phyloP scores from a whole-genome alignment of 2,888 invertebrate species.

The Horisme vitalbata region DNA sequence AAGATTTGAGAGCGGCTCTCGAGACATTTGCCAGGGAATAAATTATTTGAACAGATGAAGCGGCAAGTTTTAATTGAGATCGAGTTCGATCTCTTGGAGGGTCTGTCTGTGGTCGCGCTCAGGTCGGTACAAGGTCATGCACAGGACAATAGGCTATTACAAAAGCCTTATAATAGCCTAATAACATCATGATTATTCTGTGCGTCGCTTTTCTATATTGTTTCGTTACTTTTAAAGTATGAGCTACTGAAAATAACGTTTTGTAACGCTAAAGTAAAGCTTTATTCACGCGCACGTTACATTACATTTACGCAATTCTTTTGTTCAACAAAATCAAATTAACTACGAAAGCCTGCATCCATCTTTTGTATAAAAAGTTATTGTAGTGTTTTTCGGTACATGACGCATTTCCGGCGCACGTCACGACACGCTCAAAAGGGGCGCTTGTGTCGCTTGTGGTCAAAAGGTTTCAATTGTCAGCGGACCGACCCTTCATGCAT shows the following conservation, averaged over 20 bases:
- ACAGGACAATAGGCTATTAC: no score
- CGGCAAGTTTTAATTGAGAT: conserved; percentile 12
- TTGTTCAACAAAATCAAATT: conserved; percentile 2
- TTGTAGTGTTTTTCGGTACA: conserved; percentile 11
- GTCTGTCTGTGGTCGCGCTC: not conserved
- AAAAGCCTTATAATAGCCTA: no score
- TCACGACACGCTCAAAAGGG: conserved; percentile 19
- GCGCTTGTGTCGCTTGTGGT: conserved; percentile 24
- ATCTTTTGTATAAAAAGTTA: conserved; percentile 8
- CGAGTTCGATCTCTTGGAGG: not conserved
- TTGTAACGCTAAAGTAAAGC: no score
- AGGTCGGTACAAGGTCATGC: no score
- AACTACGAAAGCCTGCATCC: conserved; percentile 1
- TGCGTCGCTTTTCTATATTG: no score
- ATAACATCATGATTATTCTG: no score
- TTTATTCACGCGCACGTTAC: no score
- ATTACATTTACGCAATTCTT: no score
- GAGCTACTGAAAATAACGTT: no score
- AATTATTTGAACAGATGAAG: conserved; percentile 14
- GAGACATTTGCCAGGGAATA: conserved; percentile 16
- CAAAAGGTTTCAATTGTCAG: conserved; percentile 24
- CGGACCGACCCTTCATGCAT: conserved; percentile 16
- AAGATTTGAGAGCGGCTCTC: conserved; percentile 25
- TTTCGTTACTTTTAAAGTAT: no score
- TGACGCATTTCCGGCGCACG: conserved; percentile 15